Evolutionary conservation across 2,113 vertebrate genomes (phyloP).

Genomic region (Macquaria ambigua): DNA sequence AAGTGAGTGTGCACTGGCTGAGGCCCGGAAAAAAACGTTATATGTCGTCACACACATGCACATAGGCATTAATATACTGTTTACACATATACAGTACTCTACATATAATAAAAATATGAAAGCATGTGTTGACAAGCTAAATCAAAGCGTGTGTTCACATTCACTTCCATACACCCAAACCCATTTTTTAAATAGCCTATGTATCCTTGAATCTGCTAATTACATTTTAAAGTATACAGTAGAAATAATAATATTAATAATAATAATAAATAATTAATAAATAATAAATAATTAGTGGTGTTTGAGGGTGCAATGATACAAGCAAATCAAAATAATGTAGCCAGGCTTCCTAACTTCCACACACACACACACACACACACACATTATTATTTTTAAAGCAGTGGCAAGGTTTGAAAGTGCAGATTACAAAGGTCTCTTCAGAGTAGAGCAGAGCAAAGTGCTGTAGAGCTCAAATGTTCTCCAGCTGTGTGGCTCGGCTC

Average conservation of each 20-base stretch:
- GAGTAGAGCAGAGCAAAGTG: conserved; percentile 41
- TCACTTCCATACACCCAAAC: not conserved
- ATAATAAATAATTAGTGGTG: not conserved
- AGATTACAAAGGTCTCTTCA: conserved; percentile 64
- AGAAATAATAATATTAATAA: no score
- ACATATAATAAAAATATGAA: not conserved
- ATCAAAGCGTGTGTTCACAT: not conserved
- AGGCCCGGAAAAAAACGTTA: conserved; percentile 23
- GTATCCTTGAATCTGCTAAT: not conserved
- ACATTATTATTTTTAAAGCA: conserved; percentile 51
- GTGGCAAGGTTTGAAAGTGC: conserved; percentile 41
- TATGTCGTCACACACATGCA: not conserved
- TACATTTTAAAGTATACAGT: not conserved
- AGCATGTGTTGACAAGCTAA: not conserved
- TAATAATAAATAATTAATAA: no score
- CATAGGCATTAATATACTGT: not conserved
- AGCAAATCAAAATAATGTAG: not conserved
- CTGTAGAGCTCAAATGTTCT: conserved; percentile 64
- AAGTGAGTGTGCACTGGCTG: conserved; percentile 11
- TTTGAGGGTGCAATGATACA: not conserved
- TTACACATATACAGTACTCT: not conserved
- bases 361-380: conserved; percentile 10
- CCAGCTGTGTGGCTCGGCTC: conserved; percentile 57
- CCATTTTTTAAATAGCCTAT: not conserved
- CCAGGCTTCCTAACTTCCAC: conserved; percentile 10